Evolutionary conservation across 2,888 invertebrate species (phyloP).

Genomic region (Abrostola tripartita): DNA sequence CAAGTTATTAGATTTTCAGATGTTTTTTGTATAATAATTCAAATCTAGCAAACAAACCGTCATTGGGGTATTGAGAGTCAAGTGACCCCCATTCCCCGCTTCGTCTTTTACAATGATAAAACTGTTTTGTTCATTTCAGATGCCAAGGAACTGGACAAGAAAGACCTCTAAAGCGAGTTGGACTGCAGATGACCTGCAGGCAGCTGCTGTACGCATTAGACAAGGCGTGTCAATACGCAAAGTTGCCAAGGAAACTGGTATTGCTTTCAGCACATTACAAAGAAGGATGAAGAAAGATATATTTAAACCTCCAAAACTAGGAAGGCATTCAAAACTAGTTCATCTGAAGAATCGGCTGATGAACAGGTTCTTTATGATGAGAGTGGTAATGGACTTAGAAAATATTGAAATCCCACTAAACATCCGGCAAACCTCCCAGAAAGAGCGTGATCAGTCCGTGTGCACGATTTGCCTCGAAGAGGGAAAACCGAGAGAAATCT

Average conservation of each 20-base stretch:
- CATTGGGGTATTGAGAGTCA: constrained; percentile 5
- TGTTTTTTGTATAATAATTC: constrained; percentile 2
- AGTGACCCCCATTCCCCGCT: constrained; percentile 8
- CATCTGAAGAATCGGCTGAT: constrained; percentile 11
- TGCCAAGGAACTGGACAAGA: constrained; percentile 8
- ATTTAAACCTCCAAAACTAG: constrained; percentile 11
- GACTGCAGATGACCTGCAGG: constrained; percentile 10
- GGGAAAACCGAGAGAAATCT: constrained; percentile 28
- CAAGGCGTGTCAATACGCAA: constrained; percentile 16
- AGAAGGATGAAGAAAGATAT: constrained; percentile 5
- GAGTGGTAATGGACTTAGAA: constrained; percentile 13
- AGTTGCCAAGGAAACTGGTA: constrained; percentile 12
- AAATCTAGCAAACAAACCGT: constrained; percentile 3
- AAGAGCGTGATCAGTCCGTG: constrained; percentile 9
- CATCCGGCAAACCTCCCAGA: constrained; percentile 7
- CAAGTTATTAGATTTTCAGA: constrained; percentile 1
- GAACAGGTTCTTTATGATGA: constrained; percentile 18
- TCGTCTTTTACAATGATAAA: constrained; percentile 5
- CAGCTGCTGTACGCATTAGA: constrained; percentile 11
- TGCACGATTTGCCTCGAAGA: constrained; percentile 27
- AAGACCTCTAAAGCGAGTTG: constrained; percentile 10
- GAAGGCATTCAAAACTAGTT: constrained; percentile 15
- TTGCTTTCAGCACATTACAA: constrained; percentile 15
- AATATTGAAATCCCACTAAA: constrained; percentile 18
- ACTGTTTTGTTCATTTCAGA: constrained; percentile 8